phyloP scores from a whole-genome alignment of 2,113 vertebrate genomes.

The Buteo buteo region DNA sequence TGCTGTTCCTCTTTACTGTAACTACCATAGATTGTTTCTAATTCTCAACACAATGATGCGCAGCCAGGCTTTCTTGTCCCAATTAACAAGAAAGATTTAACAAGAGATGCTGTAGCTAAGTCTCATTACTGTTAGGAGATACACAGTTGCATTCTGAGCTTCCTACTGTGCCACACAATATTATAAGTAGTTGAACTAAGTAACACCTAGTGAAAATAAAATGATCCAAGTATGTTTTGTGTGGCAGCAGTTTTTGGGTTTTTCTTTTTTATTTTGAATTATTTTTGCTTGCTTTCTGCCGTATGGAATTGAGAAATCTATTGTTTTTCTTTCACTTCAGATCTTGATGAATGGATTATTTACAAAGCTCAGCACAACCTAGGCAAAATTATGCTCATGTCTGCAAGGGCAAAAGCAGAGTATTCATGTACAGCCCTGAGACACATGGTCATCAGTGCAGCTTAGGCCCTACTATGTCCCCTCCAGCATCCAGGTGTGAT shows the following conservation, averaged over 20 bases:
- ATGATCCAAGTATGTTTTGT: not conserved
- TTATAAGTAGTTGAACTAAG: not conserved
- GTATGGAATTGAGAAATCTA: not conserved
- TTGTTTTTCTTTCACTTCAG: not conserved
- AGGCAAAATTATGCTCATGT: not conserved
- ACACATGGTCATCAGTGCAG: not conserved
- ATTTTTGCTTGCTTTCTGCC: not conserved
- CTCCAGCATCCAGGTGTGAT: not conserved
- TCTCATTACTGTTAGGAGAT: constrained; percentile 6
- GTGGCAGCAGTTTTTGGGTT: not conserved
- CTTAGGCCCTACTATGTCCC: not conserved
- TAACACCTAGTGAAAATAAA: constrained; percentile 43
- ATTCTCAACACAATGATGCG: not conserved
- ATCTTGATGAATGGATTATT: not conserved
- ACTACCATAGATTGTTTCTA: not conserved
- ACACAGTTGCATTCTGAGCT: constrained; percentile 37
- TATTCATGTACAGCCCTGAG: not conserved
- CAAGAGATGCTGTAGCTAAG: not conserved
- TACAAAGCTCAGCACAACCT: not conserved
- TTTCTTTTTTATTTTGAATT: not conserved
- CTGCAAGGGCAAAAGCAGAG: not conserved
- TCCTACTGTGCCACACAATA: constrained; percentile 43
- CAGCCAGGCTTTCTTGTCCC: constrained; percentile 15
- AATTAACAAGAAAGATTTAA: constrained; percentile 21
- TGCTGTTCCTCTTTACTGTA: constrained; percentile 39